Base-by-base conservation (phyloP, 2,888 invertebrate genomes). In the Erannis defoliaria region DNA sequence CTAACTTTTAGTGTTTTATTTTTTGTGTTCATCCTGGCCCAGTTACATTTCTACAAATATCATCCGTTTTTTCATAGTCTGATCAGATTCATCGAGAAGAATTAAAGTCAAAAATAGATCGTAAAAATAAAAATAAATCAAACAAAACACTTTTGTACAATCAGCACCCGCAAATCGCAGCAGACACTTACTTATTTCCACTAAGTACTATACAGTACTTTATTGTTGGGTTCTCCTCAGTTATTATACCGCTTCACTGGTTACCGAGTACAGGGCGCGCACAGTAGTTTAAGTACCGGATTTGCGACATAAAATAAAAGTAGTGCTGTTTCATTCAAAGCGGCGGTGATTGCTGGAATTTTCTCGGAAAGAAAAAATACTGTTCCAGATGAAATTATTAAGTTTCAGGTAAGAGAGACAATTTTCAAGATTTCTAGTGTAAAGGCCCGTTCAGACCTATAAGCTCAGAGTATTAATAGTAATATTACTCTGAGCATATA, bases 181-280 rank as follows among this genome's bases (percentile, higher is more conserved):
- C 16, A n/a, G 53, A 29, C 48, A 40, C 37, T 53, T 57, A 35
- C 40, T 51, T 62, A 57, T 48, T 53, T 56, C 33, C 53, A 48
- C 64, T 64, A 61, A 59, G 66, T 56, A 65, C 61, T 67, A 26
- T 8, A 9, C 38, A 56, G 49, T 68, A 68, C 53, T 69, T 66
- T 74, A 76, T 71, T 63, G 72, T 66, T 62, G 70, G 69, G 68
- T 70, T 72, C 72, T 66, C 73, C 72, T 66, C 73, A 70, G 75
- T 77, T 77, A 76, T 80, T 77, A 77, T 77, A 63, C 72, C 72
- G 75, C 68, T 62, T 71, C 78, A 76, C 68, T 77, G 80, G 72
- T 64, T 71, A 69, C 71, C 64, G 68, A 80, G 74, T 68, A 73
- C 73, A 70, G 67, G 71, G 68, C 64, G 71, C 67, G 74, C 68